Base-by-base conservation (phyloP, 2,888 invertebrate species). In the Lasioglossum leucozonium region DNA sequence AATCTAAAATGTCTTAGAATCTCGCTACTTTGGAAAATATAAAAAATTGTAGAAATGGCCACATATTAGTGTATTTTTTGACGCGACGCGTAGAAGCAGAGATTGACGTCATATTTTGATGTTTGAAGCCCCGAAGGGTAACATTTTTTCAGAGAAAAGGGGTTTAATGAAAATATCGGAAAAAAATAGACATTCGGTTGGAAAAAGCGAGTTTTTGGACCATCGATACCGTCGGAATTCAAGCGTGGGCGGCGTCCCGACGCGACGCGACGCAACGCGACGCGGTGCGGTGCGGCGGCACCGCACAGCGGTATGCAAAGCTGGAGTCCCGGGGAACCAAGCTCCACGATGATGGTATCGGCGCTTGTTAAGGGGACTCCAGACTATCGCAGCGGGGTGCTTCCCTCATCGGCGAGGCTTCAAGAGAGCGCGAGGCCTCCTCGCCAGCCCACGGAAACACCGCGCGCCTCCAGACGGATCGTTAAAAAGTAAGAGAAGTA, bases 371-470 rank as follows among this genome's bases (percentile, higher is more conserved):
- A 92, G 89, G 84, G 82, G 88, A 85, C 84, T 84, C 90, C 92
- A 91, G 91, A 92, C 93, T 90, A 89, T 89, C 92, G 79, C 92
- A 92, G 92, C 93, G 87, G 92, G 92, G 90, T 88, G 91, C 91
- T 90, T 88, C 89, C 86, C 84, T 90, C 90, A 90, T 73, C 91
- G 92, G 91, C 87, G 83, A 92, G 87, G 83, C 91, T 85, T 84
- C 89, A 87, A 90, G 89, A 88, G 72, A 47, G 74, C 77, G 76
- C 73, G 83, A 81, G 82, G 37, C 37, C 71, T 80, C 78, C 84
- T 74, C 88, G 58, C 76, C 47, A 34, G 83, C 77, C 77, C 84
- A 89, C 86, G 86, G 87, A 89, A 90, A 90, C 91, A 85, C 91
- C 89, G 85, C 90, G 87, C 77, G 83, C 90, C 88, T 92, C 91